These are phyloP conservation scores for Auanema sp. DNA, from an alignment of 2,888 invertebrate species.

Conservation along the genomic window DNA sequence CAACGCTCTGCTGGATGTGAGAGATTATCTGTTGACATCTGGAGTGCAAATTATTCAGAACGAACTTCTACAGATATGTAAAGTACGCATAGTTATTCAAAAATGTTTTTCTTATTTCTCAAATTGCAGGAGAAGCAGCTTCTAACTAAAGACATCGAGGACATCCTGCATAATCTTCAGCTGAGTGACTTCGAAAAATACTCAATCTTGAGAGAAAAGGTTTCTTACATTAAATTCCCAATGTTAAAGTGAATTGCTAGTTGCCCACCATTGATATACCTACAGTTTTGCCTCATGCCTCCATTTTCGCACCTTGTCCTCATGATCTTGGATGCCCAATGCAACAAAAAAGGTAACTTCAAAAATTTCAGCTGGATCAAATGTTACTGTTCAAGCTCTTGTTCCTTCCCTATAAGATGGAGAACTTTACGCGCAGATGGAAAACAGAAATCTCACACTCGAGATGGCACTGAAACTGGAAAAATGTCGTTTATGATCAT, in stretches of 20 bases:
- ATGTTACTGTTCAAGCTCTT: conserved; percentile 29
- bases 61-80: background rate
- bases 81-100: background rate
- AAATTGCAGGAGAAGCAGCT: conserved; percentile 5
- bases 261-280: conserved; percentile 47
- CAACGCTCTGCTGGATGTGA: conserved; percentile 79
- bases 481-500: conserved; percentile 80
- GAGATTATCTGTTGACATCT: conserved; percentile 77
- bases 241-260: too few species aligned
- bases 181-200: conserved; percentile 52
- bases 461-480: conserved; percentile 69
- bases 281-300: conserved; percentile 52
- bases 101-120: background rate
- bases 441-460: conserved; percentile 39
- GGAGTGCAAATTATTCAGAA: conserved; percentile 22
- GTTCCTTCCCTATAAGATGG: conserved; percentile 48
- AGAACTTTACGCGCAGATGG: conserved; percentile 55
- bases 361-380: background rate
- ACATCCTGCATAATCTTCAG: conserved; percentile 37
- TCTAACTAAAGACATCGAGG: conserved; percentile 10
- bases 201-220: conserved; percentile 45
- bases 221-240: conserved; percentile 12
- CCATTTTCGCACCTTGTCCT: conserved; percentile 74
- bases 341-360: background rate
- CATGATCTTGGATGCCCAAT: conserved; percentile 79